Percentiles rank a stretch among this genome's conserved stretches.
Evolutionary conservation across 1,140 invertebrate genomes (phyloP).

Genomic region (Caerostris extrusa): DNA sequence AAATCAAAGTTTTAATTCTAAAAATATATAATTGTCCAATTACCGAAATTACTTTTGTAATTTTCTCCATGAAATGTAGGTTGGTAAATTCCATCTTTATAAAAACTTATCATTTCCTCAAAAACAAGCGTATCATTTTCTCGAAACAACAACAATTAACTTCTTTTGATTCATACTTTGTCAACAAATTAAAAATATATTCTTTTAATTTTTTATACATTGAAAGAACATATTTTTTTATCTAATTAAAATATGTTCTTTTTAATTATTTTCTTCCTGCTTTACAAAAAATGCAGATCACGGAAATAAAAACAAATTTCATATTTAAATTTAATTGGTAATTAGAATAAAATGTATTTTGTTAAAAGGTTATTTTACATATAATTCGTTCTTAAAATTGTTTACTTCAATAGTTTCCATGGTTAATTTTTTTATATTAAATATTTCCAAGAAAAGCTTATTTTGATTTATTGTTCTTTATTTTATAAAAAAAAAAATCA

Average conservation of each 20-base stretch:
- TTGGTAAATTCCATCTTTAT: neutral
- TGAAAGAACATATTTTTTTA: neutral
- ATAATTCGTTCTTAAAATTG: too few species aligned
- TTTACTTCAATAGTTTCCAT: too few species aligned
- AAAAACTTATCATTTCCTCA: neutral
- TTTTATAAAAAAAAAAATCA: too few species aligned
- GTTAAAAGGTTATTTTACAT: too few species aligned
- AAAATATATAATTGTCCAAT: conserved; percentile 53
- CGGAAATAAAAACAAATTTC: neutral
- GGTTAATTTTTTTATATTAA: too few species aligned
- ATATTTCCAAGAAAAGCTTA: too few species aligned
- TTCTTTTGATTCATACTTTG: neutral
- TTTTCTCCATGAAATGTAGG: neutral
- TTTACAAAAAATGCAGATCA: neutral
- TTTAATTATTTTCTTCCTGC: conserved; percentile 15
- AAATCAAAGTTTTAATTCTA: neutral
- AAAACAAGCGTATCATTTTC: too few species aligned
- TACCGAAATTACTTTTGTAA: conserved; percentile 25
- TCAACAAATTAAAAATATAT: neutral
- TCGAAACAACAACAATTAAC: neutral
- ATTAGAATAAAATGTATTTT: too few species aligned
- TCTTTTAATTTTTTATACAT: neutral
- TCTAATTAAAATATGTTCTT: neutral
- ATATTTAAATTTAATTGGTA: too few species aligned
- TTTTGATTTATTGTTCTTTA: too few species aligned